Evolutionary conservation across 2,113 vertebrate genomes (phyloP), one percentile per base, ranked within the genome.

Genomic region (Callopanchax toddi): DNA sequence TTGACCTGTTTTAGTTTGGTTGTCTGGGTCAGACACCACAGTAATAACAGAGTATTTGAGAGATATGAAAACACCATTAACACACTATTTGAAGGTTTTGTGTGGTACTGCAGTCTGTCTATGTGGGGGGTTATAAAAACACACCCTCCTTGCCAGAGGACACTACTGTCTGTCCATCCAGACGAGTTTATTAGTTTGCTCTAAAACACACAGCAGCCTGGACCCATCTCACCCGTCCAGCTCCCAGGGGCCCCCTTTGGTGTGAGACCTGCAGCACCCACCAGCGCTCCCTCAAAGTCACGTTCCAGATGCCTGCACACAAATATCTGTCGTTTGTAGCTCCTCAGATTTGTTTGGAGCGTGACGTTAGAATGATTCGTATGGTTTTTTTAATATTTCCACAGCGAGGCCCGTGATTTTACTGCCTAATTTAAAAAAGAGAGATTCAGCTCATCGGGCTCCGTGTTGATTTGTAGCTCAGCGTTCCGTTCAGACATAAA

Each of bases 131-230:
- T 81, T 63, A 51, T 18, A 53, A 85, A 89, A 91, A 89, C 87
- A 88, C 74, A 18, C 22, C 46, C 54, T 51, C 71, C 39, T 44
- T 56, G 32, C 68, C 62, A 70, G 71, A n/a, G 77, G 75, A 83
- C 82, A 78, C 74, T 67, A 80, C 74, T 65, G 75, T 87, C 83
- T 89, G 78, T 85, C 73, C 68, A 66, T 65, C 74, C 80, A 89
- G 86, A 90, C 73, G 37, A 85, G 84, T 90, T 91, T 92, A 90
- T 91, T 91, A 83, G 87, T 91, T 86, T 91, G 84, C 73, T 79
- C 79, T 84, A 74, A 88, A 91, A 44, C 88, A 72, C 74, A 79
- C 81, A 78, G 52, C 56, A 60, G 71, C 55, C 55, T 8, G 23
- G 81, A 80, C 72, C 77, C 55, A 73, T 67, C 61, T 80, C 74